Percentiles rank a stretch among this genome's conserved stretches.
These are phyloP conservation scores for Triops cancriformis DNA, from an alignment of 1,140 invertebrate species.

Conservation along the genomic window DNA sequence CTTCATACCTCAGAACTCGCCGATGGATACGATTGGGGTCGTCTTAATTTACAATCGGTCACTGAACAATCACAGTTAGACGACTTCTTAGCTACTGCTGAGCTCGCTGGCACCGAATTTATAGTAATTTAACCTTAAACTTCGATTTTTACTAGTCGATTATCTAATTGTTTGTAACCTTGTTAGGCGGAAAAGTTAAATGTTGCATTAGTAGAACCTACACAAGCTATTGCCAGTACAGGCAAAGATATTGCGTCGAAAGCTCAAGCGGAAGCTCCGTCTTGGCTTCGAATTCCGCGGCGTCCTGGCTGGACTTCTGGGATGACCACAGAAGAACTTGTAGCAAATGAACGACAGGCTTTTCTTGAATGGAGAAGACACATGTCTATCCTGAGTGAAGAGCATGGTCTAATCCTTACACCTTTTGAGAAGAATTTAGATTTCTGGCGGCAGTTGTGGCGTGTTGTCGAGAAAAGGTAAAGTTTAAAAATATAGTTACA, in stretches of 20 bases:
- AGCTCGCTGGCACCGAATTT: slow-evolving; percentile 88
- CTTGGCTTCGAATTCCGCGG: slow-evolving; percentile 65
- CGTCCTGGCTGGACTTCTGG: slow-evolving; percentile 70
- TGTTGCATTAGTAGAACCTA: slow-evolving; percentile 63
- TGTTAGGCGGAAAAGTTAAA: slow-evolving; percentile 76
- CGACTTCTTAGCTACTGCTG: slow-evolving; percentile 89
- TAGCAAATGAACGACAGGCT: slow-evolving; percentile 61
- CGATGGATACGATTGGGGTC: slow-evolving; percentile 83
- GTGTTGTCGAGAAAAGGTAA: slow-evolving; percentile 81
- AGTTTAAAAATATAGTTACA: slow-evolving; percentile 14
- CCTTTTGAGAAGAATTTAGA: slow-evolving; percentile 98
- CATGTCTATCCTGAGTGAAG: slow-evolving; percentile 69
- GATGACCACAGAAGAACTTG: slow-evolving; percentile 67
- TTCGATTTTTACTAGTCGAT: slow-evolving; percentile 1
- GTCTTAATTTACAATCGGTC: slow-evolving; percentile 82
- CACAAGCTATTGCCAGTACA: slow-evolving; percentile 47
- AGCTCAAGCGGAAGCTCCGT: slow-evolving; percentile 55
- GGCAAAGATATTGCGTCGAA: slow-evolving; percentile 51
- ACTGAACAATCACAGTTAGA: slow-evolving; percentile 92
- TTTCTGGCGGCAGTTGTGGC: slow-evolving; percentile 97
- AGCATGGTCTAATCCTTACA: slow-evolving; percentile 72
- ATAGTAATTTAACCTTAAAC: slow-evolving; percentile 38
- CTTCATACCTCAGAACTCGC: slow-evolving; percentile 76
- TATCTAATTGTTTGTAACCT: slow-evolving; percentile 27
- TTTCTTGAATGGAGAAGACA: slow-evolving; percentile 83